These are phyloP conservation scores for Sylvia atricapilla DNA, from an alignment of 2,113 vertebrate species.

Conservation along the genomic window DNA sequence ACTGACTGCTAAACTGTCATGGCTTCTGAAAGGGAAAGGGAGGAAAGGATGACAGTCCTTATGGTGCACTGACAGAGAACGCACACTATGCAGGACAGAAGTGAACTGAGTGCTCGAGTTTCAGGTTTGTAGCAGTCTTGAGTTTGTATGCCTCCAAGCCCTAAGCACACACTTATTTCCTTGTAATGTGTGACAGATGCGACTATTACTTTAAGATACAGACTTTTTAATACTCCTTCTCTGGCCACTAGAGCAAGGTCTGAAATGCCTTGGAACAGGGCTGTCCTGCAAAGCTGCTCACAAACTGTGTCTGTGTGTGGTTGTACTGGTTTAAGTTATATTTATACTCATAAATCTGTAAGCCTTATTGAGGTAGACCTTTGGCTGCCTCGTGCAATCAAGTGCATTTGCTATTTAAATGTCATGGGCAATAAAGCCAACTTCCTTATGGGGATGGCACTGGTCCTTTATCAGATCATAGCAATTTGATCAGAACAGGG, in stretches of 20 bases:
- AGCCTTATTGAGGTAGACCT: not conserved
- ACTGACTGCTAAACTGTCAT: not conserved
- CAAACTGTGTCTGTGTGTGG: not conserved
- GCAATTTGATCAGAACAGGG: not conserved
- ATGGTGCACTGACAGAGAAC: not conserved
- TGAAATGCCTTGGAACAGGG: not conserved
- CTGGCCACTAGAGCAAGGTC: not conserved
- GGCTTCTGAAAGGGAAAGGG: not conserved
- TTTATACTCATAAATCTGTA: not conserved
- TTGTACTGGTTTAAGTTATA: not conserved
- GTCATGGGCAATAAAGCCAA: not conserved
- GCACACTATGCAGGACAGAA: not conserved
- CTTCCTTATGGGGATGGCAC: not conserved
- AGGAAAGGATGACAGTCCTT: not conserved
- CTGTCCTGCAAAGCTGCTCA: not conserved
- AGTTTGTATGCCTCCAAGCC: not conserved
- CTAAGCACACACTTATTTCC: not conserved
- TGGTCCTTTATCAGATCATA: not conserved
- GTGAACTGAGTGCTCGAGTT: not conserved
- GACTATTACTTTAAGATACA: not conserved
- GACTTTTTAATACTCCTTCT: not conserved
- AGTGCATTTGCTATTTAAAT: conserved; percentile 1
- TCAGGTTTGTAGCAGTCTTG: not conserved
- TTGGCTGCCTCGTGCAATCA: conserved; percentile 12
- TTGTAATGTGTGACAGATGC: not conserved